Base-by-base conservation (phyloP, 2,888 invertebrate species). In the Agrochola lota region DNA sequence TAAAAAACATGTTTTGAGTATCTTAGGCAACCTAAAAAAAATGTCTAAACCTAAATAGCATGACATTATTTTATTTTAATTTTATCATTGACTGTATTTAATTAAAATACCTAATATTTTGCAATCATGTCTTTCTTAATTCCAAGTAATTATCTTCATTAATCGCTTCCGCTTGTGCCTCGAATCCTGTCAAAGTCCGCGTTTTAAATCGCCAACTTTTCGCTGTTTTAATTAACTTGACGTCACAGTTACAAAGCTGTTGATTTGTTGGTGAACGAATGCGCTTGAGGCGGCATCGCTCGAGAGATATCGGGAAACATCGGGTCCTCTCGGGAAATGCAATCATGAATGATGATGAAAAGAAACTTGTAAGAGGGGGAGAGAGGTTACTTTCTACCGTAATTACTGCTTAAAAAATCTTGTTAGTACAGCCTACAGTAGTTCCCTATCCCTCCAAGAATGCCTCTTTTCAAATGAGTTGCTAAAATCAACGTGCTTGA, bases 211-310 rank as follows among this genome's bases (percentile, higher is more conserved):
- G 92, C 90, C 85, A 95, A 96, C 95, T 95, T 95, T 95, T 94
- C 93, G 91, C 93, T 92, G 95, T 96, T 96, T 96, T 96, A 96
- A 96, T 96, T 96, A 96, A 96, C 93, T 96, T 93, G 94, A 95
- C 94, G 95, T 94, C 92, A 90, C 92, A 94, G 95, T 95, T 95
- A 95, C 96, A 94, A 94, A 93, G 91, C 91, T 91, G 92, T 94
- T 94, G 95, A 95, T 95, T 95, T 93, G 95, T 90, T 85, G 80
- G 78, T 71, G 79, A 89, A 80, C 78, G 82, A 87, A 76, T 87
- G 89, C 87, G 86, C 86, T 63, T 60, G 86, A 85, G 86, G 81
- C 74, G 46, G 71, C 72, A 40, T 23, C 55, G 69, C 55, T 84
- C 80, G 75, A 55, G 40, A 60, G 46, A 40, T 55, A 79, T 87